Base-by-base conservation (phyloP, 2,888 invertebrate genomes). In the Drosophila testacea region DNA sequence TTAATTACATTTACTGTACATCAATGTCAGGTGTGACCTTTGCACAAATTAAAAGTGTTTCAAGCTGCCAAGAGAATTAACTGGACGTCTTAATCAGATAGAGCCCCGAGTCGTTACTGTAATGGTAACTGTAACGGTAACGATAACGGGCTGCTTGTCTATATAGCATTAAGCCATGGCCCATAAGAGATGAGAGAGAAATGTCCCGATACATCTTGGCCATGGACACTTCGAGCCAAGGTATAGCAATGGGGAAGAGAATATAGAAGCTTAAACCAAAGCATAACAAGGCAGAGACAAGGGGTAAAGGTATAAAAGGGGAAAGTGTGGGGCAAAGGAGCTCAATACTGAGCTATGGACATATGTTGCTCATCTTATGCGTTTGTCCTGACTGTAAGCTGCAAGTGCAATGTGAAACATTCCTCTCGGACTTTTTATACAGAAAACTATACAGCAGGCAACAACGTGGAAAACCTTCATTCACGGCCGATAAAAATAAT, bases 11-110 rank as follows among this genome's bases (percentile, higher is more conserved):
- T 32, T 30, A 22, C 16, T 22, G 44, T 34, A 34, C 10, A 10
- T 27, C 47, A 38, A 38, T 57, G 57, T 13, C 38, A 30, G 46
- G 11, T 34, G 46, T 57, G 57, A 57, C 57, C 57, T 57, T 57
- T 30, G 38, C 52, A 10, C 52, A 44, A 56, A 56, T 56, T 36
- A 56, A 56, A 36, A 46, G 57, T 55, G 42, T 34, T 55, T 22
- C 22, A 9, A 11, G 54, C 41, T 54, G 51, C 38, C 36, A 39
- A 10, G 11, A 27, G 34, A 48, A 60, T 66, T 60, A 56, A 47
- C 27, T 52, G 38, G 36, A 62, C 36, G 62, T 66, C 62, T 75
- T 75, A 70, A 66, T 66, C 62, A 71, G 59, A 32, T 38, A 11
- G 10, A 47, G 28, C 4, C 47, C 5, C 11, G 22, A 22, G 50